These are phyloP conservation scores for Anoplopoma fimbria DNA, from an alignment of 2,113 vertebrate species.

Conservation along the genomic window DNA sequence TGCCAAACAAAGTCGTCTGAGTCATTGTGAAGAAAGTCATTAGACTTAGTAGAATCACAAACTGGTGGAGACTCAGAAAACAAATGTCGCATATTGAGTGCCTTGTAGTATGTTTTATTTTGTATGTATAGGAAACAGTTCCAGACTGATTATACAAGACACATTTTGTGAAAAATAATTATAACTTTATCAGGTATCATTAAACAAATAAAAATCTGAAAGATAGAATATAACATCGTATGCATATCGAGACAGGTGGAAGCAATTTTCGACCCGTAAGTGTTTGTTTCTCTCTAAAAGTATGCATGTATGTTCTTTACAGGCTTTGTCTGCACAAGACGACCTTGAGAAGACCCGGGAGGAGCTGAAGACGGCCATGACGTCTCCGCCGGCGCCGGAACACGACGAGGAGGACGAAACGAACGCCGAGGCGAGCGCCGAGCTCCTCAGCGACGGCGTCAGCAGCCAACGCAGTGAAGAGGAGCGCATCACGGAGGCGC, in stretches of 20 bases:
- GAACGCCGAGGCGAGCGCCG: constrained; percentile 92
- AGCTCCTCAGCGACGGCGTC: constrained; percentile 91
- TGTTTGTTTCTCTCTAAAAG: too few species aligned
- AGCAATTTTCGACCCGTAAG: too few species aligned
- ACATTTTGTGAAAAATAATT: too few species aligned
- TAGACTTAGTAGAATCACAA: too few species aligned
- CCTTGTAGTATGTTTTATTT: too few species aligned
- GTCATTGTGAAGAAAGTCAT: too few species aligned
- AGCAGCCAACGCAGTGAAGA: constrained; percentile 92
- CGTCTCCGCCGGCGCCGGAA: constrained; percentile 87
- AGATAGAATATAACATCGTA: neutral
- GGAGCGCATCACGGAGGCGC: constrained; percentile 92
- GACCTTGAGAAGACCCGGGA: constrained; percentile 97
- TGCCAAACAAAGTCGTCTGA: too few species aligned
- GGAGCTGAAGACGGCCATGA: constrained; percentile 94
- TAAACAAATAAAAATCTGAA: neutral
- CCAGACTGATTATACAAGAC: too few species aligned
- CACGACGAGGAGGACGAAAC: constrained; percentile 93
- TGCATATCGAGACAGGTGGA: neutral
- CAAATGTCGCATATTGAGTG: too few species aligned
- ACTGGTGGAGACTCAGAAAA: too few species aligned
- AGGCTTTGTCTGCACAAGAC: constrained; percentile 95
- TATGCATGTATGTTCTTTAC: neutral
- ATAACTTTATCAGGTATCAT: too few species aligned
- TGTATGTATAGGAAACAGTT: too few species aligned